Evolutionary conservation across 2,113 vertebrate species (phyloP), one percentile per base, ranked within the genome.

Genomic region (Vulpes ferrilata): DNA sequence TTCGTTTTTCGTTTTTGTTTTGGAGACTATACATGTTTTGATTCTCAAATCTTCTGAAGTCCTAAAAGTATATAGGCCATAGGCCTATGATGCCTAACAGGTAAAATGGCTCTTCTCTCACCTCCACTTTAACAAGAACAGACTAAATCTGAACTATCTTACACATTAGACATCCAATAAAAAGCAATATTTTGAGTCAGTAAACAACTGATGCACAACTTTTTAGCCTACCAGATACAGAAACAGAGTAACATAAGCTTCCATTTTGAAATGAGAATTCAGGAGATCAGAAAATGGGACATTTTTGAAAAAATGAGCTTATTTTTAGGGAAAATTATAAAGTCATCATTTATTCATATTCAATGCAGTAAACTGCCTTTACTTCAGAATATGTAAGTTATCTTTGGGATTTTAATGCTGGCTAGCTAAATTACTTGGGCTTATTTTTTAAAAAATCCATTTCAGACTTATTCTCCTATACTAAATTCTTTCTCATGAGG

Each of bases 301-400:
- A 11, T 51, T 84, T 32, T 62, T 85, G 15, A 35, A 81, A 82
- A 81, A 81, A 88, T n/a, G 11, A 53, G 19, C 62, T 79, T 67
- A 82, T 22, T 96, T 91, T 25, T 35, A 32, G 55, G 17, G 60
- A 55, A 79, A 92, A 71, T 92, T 43, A 93, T 80, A 20, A 95
- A 89, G 48, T 35, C 25, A 62, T 69, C 60, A 51, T 92, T 74
- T 84, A 93, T 80, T 95, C n/a, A 55, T 8, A 73, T 43, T 43
- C 25, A 71, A 53, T 82, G 60, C 38, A 65, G 30, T 79, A 74
- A 81, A 76, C 35, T 62, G 38, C 5, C 38, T 94, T 92, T 25
- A 32, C 60, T 80, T 92, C 57, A 22, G 64, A 90, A 92, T 93
- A 69, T 84, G 80, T 32, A 94, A 92, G 82, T 88, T 23, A 22